Percentiles rank a stretch among this genome's conserved stretches.
Evolutionary conservation across 2,113 vertebrate genomes (phyloP).

Genomic region (Ursus arctos): DNA sequence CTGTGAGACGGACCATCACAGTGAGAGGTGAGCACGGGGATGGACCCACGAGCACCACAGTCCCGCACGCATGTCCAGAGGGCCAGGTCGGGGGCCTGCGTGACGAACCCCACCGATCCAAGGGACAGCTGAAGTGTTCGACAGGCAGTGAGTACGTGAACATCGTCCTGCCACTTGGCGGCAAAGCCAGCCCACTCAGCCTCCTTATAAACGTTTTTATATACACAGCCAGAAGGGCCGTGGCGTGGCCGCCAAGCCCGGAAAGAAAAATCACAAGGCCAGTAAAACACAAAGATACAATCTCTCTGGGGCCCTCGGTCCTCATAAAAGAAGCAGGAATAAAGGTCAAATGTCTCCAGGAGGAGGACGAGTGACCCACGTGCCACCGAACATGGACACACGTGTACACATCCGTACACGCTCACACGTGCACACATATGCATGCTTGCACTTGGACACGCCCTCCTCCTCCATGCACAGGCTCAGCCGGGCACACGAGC

Average conservation of each 20-base stretch:
- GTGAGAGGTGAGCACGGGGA: rapidly evolving
- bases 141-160: rapidly evolving
- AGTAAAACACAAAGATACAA: background rate
- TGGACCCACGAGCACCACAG: rapidly evolving
- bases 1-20: background rate
- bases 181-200: background rate
- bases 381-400: rapidly evolving
- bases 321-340: background rate
- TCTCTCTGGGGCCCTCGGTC: background rate
- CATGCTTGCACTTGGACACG: too few relatives aligned
- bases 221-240: background rate
- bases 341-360: background rate
- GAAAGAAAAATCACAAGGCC: slow-evolving; percentile 25
- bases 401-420: rapidly evolving
- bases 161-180: background rate
- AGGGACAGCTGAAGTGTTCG: background rate
- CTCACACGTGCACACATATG: background rate
- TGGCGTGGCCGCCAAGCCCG: background rate
- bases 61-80: too few relatives aligned
- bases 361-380: background rate
- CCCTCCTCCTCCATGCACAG: too few relatives aligned
- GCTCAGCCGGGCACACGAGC: background rate
- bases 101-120: rapidly evolving
- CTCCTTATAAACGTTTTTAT: background rate
- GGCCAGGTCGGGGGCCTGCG: background rate